Evolutionary conservation across 2,888 invertebrate species (phyloP), one percentile per base, ranked within the genome.

Genomic region (Cactoblastis cactorum): DNA sequence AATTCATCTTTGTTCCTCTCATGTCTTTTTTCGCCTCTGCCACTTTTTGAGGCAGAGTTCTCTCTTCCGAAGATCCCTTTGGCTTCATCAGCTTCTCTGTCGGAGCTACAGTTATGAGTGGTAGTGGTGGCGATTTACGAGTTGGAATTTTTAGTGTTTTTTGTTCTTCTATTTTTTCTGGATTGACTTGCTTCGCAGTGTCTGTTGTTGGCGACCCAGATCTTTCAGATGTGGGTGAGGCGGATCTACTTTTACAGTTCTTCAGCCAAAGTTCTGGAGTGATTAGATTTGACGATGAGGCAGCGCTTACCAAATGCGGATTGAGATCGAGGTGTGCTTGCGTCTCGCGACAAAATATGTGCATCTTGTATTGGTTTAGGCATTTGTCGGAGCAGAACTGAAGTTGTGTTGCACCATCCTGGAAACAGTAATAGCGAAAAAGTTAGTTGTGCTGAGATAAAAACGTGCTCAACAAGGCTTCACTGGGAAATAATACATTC

Each of bases 311-410:
- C 63, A 95, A 82, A 75, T 95, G 95, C 0, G 95, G 95, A 76
- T 94, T 94, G 80, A 97, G 93, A 74, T 97, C 96, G 53, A 97
- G 91, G 76, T 97, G 97, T 5, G 97, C 97, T 75, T 96, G 95
- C 3, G 97, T 97, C 85, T 97, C 97, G 47, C 95, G 93, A 83
- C 97, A 97, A 85, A 98, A 98, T 59, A 97, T 97, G 80, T 97
- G 96, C 97, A 98, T 97, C 90, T 98, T 97, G 91, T 97, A 98
- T 81, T 97, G 97, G 76, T 97, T 97, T 61, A 97, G 91, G 73
- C 97, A 98, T 91, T 97, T 97, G 80, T 97, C 96, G 43, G 96
- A 96, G 80, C 93, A 95, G 80, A 97, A 97, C 82, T 97, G 97
- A 41, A 97, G 90, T 71, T 97, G 97, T 17, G 95, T 95, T 59